A percentile compares a stretch with the other conserved stretches of the same genome.
phyloP scores from a whole-genome alignment of 2,113 vertebrate species.

The Pluvialis apricaria region DNA sequence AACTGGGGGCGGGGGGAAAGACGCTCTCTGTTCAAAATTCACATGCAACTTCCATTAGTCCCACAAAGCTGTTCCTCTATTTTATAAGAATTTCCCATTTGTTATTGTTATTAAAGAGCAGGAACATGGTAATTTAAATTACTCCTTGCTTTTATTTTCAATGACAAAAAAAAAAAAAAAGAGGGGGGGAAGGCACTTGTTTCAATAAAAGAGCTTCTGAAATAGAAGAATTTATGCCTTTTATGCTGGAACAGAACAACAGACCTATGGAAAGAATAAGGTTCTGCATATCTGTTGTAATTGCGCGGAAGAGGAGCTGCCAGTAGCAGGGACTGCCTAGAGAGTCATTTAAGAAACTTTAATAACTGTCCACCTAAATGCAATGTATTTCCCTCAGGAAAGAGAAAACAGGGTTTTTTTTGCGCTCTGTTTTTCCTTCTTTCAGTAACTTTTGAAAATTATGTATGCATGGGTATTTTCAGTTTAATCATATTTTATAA shows the following conservation, averaged over 20 bases:
- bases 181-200: not conserved
- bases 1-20: not conserved
- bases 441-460: not conserved
- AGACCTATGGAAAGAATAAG: not conserved
- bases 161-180: not conserved
- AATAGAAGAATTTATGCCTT: not conserved
- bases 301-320: not conserved
- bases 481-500: slow-evolving; percentile 30
- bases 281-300: not conserved
- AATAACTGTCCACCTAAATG: not conserved
- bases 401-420: not conserved
- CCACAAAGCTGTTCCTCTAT: not conserved
- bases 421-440: not conserved
- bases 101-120: not conserved
- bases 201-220: slow-evolving; percentile 8
- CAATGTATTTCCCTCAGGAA: not conserved
- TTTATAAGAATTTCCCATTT: slow-evolving; percentile 1
- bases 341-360: not conserved
- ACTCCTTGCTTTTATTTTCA: slow-evolving; percentile 10
- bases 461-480: slow-evolving; percentile 3
- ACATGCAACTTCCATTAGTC: not conserved
- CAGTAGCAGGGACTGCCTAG: not conserved
- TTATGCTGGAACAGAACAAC: not conserved
- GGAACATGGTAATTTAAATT: not conserved
- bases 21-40: not conserved